Evolutionary conservation across 37 sponge, comb jelly and placozoan genomes (phyloP), one percentile per base, ranked within the genome.

Genomic region (Crambe crambe): DNA sequence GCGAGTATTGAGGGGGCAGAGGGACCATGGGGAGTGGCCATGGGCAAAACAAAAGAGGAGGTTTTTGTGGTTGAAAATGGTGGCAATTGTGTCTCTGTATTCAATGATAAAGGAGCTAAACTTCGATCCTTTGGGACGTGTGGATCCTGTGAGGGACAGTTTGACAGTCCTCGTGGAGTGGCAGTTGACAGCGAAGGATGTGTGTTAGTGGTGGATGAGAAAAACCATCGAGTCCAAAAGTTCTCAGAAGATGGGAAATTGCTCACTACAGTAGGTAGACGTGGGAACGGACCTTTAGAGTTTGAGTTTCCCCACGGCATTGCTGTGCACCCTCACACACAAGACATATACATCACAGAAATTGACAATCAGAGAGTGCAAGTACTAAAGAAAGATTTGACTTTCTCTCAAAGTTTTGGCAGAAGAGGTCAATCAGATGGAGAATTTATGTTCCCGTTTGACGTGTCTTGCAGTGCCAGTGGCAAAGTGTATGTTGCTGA

Each of bases 171-270:
- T 0, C 21, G 34, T 66, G 79, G 68, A 1, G 8, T 79, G 27
- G 68, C 69, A 18, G 22, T 79, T 25, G 68, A 66, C 42, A 31
- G 56, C 25, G 42, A 12, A 31, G 79, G 56, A n/a, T 32, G 66
- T 29, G 66, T 79, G 23, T 43, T 67, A 27, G 79, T 79, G 1
- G 79, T 22, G 22, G 79, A 79, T 56, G 35, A 26, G 15, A 27
- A 27, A 10, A 79, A 79, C 68, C 69, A 79, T 29, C 67, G 72
- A 20, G 57, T 72, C 25, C 72, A 81, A 40, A 58, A 60, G 23
- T 81, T 81, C 41, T 42, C 81, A 0, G 42, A 39, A 15, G 60
- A 70, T 36, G 81, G 81, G 35, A 31, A 58, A 27, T 81, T 71
- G 18, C 0, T 70, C 10, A n/a, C 37, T 8, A 31, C 43, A 15